phyloP scores from a whole-genome alignment of 1,140 invertebrate genomes.

The Drosophila leontia region DNA sequence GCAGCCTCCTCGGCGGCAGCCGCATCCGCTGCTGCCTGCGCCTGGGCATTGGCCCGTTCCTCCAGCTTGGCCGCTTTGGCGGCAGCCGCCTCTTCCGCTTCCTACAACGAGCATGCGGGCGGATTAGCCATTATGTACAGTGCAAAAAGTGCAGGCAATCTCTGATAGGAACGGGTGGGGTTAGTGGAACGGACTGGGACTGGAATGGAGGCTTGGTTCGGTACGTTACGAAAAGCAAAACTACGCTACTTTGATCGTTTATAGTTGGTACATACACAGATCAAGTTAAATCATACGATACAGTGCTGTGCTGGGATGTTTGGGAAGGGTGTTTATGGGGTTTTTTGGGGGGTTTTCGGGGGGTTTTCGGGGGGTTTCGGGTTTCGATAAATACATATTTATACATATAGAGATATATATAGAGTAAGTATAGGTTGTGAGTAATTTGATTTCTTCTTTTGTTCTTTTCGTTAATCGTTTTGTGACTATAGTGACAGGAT shows the following conservation, averaged over 20 bases:
- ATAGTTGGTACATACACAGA: constrained; percentile 29
- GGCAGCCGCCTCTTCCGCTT: constrained; percentile 92
- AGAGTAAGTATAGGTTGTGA: constrained; percentile 43
- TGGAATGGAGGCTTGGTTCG: constrained; percentile 2
- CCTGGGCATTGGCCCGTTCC: constrained; percentile 89
- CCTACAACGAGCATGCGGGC: constrained; percentile 86
- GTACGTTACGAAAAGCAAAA: constrained; percentile 33
- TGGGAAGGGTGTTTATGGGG: not conserved
- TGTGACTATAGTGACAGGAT: constrained; percentile 49
- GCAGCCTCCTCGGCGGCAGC: constrained; percentile 87
- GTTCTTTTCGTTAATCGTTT: constrained; percentile 45
- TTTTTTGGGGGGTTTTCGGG: too few relatives aligned
- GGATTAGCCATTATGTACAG: constrained; percentile 15
- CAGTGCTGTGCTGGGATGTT: constrained; percentile 46
- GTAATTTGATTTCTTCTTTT: constrained; percentile 56
- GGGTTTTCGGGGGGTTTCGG: not conserved
- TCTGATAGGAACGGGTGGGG: constrained; percentile 11
- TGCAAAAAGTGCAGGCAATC: constrained; percentile 14
- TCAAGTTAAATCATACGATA: constrained; percentile 36
- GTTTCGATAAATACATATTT: constrained; percentile 26
- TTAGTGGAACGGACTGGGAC: not conserved
- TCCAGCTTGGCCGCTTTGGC: constrained; percentile 90
- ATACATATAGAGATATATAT: constrained; percentile 14
- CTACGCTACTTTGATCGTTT: constrained; percentile 42
- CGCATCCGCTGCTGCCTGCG: constrained; percentile 87